Base-by-base conservation (phyloP, 1,140 invertebrate genomes). In the Pseudoatta argentina region DNA sequence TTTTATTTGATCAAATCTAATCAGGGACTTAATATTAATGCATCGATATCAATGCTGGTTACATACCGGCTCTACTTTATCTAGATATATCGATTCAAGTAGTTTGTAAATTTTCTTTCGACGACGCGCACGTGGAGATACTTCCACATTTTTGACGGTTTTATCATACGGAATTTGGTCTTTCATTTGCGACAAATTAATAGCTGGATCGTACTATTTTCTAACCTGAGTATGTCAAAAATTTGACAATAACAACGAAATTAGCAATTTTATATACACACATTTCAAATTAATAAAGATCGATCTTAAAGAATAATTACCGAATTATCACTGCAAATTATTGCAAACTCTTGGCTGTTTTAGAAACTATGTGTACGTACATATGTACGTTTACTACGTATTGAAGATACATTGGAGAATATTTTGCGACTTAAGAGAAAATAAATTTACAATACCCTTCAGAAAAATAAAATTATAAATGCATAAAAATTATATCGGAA, bases 61-160 rank as follows among this genome's bases (percentile, higher is more conserved):
- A 87, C 79, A 24, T 86, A 83, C 85, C 63, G 18, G 16, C 44
- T 39, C 18, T 27, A 21, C 61, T 39, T 16, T 67, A 78, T 44
- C 18, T 18, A 57, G 44, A 48, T 83, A 53, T 16, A 55, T 48
- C 24, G 24, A 12, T 30, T 79, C 59, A 53, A 86, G 57, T 30
- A 61, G 39, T 34, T 55, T 64, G 55, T n/a, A 55, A 88, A 91
- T 61, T 64, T 83, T 87, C 18, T 61, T 67, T 27, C 88, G 86
- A n/a, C 76, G 77, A 69, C 90, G 81, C 24, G 73, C 79, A 24
- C 86, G 86, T 34, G 86, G 81, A n/a, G 57, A 85, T 7, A 16
- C 24, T 7, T 77, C 79, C 16, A 53, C 21, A 10, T 69, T 59
- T 77, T 39, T 48, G 21, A 14, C 27, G 10, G 16, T 69, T 16